Percentiles rank a stretch among this genome's conserved stretches.
Evolutionary conservation across 2,797 vertebrate genomes (phyloP).

Genomic region (Leptatherina wallacei): DNA sequence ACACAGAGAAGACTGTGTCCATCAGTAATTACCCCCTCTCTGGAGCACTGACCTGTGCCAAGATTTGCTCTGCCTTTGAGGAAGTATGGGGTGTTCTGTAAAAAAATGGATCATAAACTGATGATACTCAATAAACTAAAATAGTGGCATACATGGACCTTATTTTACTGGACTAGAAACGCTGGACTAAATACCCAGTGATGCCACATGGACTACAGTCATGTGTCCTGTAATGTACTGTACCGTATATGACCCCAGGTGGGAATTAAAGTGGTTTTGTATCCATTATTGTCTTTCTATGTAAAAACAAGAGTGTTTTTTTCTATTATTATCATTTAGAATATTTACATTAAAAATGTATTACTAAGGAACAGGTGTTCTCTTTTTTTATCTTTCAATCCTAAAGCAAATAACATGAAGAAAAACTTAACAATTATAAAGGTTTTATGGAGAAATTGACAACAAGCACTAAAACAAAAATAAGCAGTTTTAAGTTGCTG

Average conservation of each 20-base stretch:
- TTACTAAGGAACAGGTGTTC: not conserved
- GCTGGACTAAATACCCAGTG: slow-evolving; percentile 9
- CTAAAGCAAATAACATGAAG: not conserved
- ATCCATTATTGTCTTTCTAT: slow-evolving; percentile 7
- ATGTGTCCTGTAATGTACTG: slow-evolving; percentile 15
- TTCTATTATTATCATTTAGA: slow-evolving; percentile 18
- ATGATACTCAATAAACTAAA: slow-evolving; percentile 1
- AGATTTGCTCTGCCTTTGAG: slow-evolving; percentile 96
- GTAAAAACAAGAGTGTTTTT: slow-evolving; percentile 15
- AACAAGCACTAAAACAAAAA: not conserved
- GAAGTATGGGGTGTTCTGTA: slow-evolving; percentile 93
- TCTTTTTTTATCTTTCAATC: not conserved
- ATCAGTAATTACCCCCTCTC: slow-evolving; percentile 98
- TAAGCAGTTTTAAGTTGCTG: slow-evolving; percentile 5
- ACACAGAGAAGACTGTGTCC: slow-evolving; percentile 91
- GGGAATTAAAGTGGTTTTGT: slow-evolving; percentile 18
- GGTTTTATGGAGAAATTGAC: not conserved
- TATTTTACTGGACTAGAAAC: slow-evolving; percentile 35
- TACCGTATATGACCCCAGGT: slow-evolving; percentile 20
- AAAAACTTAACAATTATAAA: no score
- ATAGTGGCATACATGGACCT: slow-evolving; percentile 28
- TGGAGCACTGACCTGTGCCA: slow-evolving; percentile 94
- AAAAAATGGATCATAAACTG: slow-evolving; percentile 38
- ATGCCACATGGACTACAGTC: slow-evolving; percentile 19
- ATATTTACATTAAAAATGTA: slow-evolving; percentile 51